These are phyloP conservation scores for Microplitis deprimator DNA, from an alignment of 2,888 invertebrate genomes.

Conservation along the genomic window DNA sequence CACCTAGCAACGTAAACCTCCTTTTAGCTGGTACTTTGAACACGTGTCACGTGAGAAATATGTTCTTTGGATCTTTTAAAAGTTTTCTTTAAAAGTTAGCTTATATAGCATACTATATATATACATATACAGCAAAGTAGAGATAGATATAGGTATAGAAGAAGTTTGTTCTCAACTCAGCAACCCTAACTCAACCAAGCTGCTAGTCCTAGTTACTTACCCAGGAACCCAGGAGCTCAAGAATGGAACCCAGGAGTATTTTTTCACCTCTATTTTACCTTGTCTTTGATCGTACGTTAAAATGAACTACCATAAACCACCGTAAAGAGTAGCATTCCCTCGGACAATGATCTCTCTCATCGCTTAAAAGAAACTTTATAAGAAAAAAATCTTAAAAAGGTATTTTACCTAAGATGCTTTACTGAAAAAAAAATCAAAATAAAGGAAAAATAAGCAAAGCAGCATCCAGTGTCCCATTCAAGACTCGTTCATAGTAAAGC, in stretches of 20 bases:
- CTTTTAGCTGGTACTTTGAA: constrained; percentile 11
- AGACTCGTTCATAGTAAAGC: constrained; percentile 58
- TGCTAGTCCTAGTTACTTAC: not conserved
- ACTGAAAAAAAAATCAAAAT: constrained; percentile 38
- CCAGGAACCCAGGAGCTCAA: not conserved
- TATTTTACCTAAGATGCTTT: constrained; percentile 7
- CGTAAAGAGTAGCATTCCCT: constrained; percentile 43
- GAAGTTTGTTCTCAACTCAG: not conserved
- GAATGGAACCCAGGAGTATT: constrained; percentile 11
- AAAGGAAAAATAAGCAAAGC: constrained; percentile 8
- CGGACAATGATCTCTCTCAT: constrained; percentile 41
- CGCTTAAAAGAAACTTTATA: constrained; percentile 5
- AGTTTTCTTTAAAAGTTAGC: not conserved
- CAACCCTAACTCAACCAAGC: not conserved
- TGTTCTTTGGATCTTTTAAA: constrained; percentile 1
- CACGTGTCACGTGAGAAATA: constrained; percentile 35
- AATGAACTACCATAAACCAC: constrained; percentile 48
- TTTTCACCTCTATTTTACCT: constrained; percentile 8
- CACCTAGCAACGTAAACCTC: constrained; percentile 8
- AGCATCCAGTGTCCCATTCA: constrained; percentile 51
- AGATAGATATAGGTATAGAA: not conserved
- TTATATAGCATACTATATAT: no score
- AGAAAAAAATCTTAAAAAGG: not conserved
- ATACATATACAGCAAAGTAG: not conserved
- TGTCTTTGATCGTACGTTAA: not conserved